A percentile compares a stretch with the other conserved stretches of the same genome.
phyloP scores from a whole-genome alignment of 1,140 invertebrate species.

The Paramacrobiotus metropolitanus region DNA sequence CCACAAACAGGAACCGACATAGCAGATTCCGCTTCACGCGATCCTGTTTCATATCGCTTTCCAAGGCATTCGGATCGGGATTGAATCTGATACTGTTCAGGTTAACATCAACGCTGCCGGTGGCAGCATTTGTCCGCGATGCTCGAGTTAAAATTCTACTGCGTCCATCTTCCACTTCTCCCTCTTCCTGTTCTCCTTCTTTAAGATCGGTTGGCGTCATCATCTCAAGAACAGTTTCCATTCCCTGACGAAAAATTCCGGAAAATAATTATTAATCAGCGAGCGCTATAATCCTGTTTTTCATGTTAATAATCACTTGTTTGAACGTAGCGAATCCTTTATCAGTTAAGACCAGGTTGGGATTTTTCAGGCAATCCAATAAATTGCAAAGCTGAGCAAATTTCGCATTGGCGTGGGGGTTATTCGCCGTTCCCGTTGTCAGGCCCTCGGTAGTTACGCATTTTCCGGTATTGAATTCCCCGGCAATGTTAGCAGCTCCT shows the following conservation, averaged over 20 bases:
- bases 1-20: not conserved
- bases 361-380: not conserved
- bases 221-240: not conserved
- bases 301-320: not conserved
- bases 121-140: not conserved
- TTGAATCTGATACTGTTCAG: not conserved
- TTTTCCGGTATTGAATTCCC: not conserved
- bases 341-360: not conserved
- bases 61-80: not conserved
- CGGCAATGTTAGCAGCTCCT: not conserved
- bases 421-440: not conserved
- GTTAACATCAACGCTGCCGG: not conserved
- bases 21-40: not conserved
- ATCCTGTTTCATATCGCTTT: not conserved
- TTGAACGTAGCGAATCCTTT: not conserved
- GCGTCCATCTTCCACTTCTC: too few relatives aligned
- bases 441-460: not conserved
- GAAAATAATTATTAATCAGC: not conserved
- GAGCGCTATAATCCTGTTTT: too few relatives aligned
- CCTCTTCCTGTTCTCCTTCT: not conserved
- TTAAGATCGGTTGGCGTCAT: not conserved
- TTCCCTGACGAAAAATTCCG: not conserved
- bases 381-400: not conserved
- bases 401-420: not conserved
- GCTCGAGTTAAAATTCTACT: too few relatives aligned